Base-by-base conservation (phyloP, 2,888 invertebrate species). In the Aspidiotus rigidus region DNA sequence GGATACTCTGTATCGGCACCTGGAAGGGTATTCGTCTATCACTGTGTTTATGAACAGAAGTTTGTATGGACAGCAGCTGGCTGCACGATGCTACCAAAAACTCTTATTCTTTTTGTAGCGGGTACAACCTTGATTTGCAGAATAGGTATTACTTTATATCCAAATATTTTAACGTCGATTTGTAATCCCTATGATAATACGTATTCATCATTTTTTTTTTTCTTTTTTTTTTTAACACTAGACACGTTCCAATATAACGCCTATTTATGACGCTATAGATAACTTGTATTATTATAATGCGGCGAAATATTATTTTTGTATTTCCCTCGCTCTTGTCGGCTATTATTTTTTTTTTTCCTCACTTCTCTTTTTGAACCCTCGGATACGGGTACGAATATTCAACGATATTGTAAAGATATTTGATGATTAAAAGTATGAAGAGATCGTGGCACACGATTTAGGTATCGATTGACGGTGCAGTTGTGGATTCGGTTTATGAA, bases 101-200 rank as follows among this genome's bases (percentile, higher is more conserved):
- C 28, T 28, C 28, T 28, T 28, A 28, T 28, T 28, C 39, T 53
- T 64, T 15, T 55, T 41, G 64, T 64, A 28, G 28, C 28, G 28
- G 2, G 2, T 49, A n/a, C 6, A 63, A 17, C 53, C 40, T 64
- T 55, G 64, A 64, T 64, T 54, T 55, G 64, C 41, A 64, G 64
- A 64, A 64, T 64, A 39, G 55, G 49, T 64, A 55, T 55, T 64
- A 54, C 64, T 64, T 28, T 54, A 64, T 64, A 64, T 64, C 64
- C 54, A 64, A 64, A 64, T 64, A 64, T 64, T 64, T 64, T 64
- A 64, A 64, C 64, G 64, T 64, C 64, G 64, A 64, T 64, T 64
- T 64, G 64, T 64, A 64, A 64, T 64, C 64, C 64, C 64, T 64
- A 55, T 64, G 64, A 64, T 64, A 64, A 64, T 41, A 55, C 64